Conservation (phyloP, 2,888 invertebrate genomes). For the Cheilosia soror region DNA sequence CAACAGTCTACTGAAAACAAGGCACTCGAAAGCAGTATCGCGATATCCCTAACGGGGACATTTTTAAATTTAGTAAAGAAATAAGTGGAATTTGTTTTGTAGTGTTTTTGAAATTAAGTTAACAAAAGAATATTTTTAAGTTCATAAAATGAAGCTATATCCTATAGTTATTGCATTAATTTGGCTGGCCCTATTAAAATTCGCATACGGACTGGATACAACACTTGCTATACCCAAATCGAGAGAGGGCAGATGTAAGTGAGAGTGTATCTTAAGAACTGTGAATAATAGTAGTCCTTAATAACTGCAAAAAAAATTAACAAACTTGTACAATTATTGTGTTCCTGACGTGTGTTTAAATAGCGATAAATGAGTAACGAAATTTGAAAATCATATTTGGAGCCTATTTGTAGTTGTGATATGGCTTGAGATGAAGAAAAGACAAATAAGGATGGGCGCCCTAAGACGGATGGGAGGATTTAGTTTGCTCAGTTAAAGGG, state of each 20-base stretch:
- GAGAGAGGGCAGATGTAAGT: constrained; percentile 64
- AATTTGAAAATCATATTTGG: background rate
- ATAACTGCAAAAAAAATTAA: background rate
- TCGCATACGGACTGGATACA: constrained; percentile 42
- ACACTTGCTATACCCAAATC: constrained; percentile 2
- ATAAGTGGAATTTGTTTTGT: background rate
- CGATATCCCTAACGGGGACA: constrained; percentile 12
- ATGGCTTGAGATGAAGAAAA: too few species aligned
- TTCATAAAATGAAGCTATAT: constrained; percentile 49
- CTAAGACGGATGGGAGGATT: too few species aligned
- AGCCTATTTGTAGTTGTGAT: too few species aligned
- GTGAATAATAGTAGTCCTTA: background rate
- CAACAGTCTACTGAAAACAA: constrained; percentile 43
- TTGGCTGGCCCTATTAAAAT: constrained; percentile 47
- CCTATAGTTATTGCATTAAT: constrained; percentile 51
- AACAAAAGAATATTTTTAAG: background rate
- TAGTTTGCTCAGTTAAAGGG: too few species aligned
- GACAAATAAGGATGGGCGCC: too few species aligned
- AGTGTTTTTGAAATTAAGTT: background rate
- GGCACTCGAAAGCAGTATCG: constrained; percentile 23
- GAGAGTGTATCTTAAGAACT: background rate
- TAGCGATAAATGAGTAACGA: background rate
- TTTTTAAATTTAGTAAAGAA: background rate
- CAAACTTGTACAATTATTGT: too few species aligned
- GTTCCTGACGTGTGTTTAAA: too few species aligned